Conservation (phyloP, 2,797 vertebrate genomes). For the Natrix natrix region DNA sequence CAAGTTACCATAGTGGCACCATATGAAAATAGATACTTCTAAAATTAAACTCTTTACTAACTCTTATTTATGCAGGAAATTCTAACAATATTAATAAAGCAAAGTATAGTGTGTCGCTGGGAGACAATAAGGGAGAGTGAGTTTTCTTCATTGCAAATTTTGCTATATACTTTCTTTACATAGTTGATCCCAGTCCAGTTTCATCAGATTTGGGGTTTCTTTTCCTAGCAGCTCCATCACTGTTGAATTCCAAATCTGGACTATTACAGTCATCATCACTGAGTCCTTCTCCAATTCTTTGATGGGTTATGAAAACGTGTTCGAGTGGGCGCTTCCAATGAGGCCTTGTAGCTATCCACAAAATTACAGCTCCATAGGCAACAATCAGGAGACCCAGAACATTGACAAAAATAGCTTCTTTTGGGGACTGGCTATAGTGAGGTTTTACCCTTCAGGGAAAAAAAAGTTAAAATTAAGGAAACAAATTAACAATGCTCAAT, state of each 20-base stretch:
- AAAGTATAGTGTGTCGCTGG: neutral
- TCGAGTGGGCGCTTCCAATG: constrained; percentile 92
- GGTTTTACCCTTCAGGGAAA: constrained; percentile 42
- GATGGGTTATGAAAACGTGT: constrained; percentile 58
- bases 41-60: constrained; percentile 18
- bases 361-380: constrained; percentile 81
- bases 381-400: constrained; percentile 83
- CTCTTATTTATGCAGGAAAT: constrained; percentile 9
- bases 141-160: neutral
- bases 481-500: neutral
- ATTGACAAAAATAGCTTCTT: constrained; percentile 88
- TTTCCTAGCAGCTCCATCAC: constrained; percentile 74
- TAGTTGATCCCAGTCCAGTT: constrained; percentile 72
- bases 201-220: constrained; percentile 79
- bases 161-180: constrained; percentile 58
- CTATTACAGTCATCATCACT: constrained; percentile 53
- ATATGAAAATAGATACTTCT: neutral
- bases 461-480: constrained; percentile 11
- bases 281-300: constrained; percentile 53
- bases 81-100: constrained; percentile 30
- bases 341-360: constrained; percentile 87
- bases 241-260: constrained; percentile 63
- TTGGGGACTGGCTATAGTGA: constrained; percentile 81
- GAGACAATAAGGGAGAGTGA: neutral
- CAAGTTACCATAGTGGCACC: neutral